These are phyloP conservation scores for Parnassius glacialis DNA, from an alignment of 2,888 invertebrate genomes.

Conservation along the genomic window DNA sequence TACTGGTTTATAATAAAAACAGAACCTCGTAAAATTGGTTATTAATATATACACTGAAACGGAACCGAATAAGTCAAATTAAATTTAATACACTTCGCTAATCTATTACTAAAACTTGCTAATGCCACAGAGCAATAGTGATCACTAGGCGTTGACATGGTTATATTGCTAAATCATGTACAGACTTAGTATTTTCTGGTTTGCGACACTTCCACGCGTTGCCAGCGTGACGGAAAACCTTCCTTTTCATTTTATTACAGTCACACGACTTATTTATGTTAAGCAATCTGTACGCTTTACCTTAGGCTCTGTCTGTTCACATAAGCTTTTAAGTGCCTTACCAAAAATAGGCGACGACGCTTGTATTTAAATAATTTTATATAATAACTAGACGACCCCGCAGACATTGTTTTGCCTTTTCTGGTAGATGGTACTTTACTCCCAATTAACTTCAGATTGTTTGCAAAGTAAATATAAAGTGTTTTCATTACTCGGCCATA, in stretches of 20 bases:
- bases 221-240: constrained; percentile 15
- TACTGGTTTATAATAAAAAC: no score
- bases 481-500: no score
- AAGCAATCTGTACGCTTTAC: not conserved
- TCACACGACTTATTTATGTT: constrained; percentile 18
- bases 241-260: constrained; percentile 11
- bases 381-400: no score
- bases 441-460: no score
- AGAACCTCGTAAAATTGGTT: no score
- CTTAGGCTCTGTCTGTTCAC: not conserved
- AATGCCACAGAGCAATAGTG: constrained; percentile 10
- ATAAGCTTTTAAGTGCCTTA: not conserved
- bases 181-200: constrained; percentile 10
- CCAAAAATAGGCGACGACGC: no score
- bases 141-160: constrained; percentile 9
- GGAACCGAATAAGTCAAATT: constrained; percentile 6
- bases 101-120: constrained; percentile 3
- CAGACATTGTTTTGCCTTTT: no score
- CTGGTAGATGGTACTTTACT: no score
- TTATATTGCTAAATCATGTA: not conserved
- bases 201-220: constrained; percentile 8
- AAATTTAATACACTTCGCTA: constrained; percentile 15
- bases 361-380: no score
- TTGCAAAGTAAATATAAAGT: no score
- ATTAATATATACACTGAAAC: not conserved